Evolutionary conservation across 2,888 invertebrate species (phyloP).

Genomic region (Cryptocephalus primarius): DNA sequence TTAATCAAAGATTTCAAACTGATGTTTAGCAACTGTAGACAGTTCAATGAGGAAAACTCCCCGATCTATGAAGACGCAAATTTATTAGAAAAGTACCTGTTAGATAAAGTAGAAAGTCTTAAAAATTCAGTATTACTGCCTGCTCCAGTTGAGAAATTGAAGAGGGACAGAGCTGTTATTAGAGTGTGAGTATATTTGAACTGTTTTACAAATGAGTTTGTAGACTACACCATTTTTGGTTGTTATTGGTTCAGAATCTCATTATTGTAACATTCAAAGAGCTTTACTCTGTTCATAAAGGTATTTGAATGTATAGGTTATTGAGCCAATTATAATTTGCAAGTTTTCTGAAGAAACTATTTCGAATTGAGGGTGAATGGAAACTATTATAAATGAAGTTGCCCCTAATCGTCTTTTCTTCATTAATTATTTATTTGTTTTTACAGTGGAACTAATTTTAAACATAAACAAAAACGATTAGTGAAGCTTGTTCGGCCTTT

Average conservation of each 20-base stretch:
- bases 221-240: neutral
- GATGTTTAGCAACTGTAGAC: conserved; percentile 97
- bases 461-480: conserved; percentile 28
- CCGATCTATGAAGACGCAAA: conserved; percentile 92
- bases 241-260: no score
- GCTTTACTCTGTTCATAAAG: no score
- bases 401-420: no score
- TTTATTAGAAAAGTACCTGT: conserved; percentile 71
- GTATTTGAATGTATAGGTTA: no score
- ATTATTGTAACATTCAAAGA: no score
- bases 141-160: conserved; percentile 34
- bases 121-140: neutral
- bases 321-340: neutral
- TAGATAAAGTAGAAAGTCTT: conserved; percentile 63
- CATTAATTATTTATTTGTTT: conserved; percentile 9
- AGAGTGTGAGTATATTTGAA: conserved; percentile 31
- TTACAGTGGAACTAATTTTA: conserved; percentile 33
- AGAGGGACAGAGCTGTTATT: conserved; percentile 36
- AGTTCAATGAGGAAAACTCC: conserved; percentile 94
- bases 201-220: neutral
- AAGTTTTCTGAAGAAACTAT: no score
- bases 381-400: no score
- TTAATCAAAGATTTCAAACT: conserved; percentile 75
- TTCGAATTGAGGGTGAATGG: no score
- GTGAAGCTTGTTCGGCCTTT: no score